Base-by-base conservation (phyloP, 2,888 invertebrate genomes). In the Synergus itoensis region DNA sequence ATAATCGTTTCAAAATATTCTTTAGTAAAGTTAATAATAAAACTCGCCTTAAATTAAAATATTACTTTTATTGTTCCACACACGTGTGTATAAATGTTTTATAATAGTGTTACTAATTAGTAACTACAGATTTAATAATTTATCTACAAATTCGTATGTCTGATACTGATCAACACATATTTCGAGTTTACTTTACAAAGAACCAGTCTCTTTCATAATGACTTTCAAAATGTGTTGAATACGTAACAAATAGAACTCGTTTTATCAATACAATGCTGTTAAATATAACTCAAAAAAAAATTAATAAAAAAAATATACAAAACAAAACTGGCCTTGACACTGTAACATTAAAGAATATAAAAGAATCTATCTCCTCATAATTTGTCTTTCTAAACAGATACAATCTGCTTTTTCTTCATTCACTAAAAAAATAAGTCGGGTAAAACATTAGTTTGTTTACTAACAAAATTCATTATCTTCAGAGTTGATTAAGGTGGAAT, bases 251-350 rank as follows among this genome's bases (percentile, higher is more conserved):
- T 45, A 60, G 4, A 21, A 60, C 21, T 60, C 21, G 18, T 40
- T n/a, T 65, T 16, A 16, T 65, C 11, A 11, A 65, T 11, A 18
- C 65, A n/a, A 1, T 65, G 9, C 3, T 65, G n/a, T 65, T 41
- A 4, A 65, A 65, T 11, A 65, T 41, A 28, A 16, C 9, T 48
- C 4, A 14, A 48, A 14, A 45, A 43, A 41, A 21, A 67, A n/a
- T n/a, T 5, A 43, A 67, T 14, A 63, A 63, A 4, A 14, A 48
- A 69, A 69, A 45, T 11, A 7, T 5, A 36, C 36, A 18, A 43
- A 67, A 67, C 41, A 69, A 45, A 45, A 73, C 73, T 73, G 73
- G 73, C 53, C 73, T 48, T 73, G 73, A 48, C 73, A 53, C 18
- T 67, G 48, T 28, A 73, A 73, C 21, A n/a, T 36, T 73, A n/a